Percentiles rank a stretch among this genome's conserved stretches.
Conservation (phyloP, 2,797 vertebrate genomes). For the Sebastes itinus region DNA sequence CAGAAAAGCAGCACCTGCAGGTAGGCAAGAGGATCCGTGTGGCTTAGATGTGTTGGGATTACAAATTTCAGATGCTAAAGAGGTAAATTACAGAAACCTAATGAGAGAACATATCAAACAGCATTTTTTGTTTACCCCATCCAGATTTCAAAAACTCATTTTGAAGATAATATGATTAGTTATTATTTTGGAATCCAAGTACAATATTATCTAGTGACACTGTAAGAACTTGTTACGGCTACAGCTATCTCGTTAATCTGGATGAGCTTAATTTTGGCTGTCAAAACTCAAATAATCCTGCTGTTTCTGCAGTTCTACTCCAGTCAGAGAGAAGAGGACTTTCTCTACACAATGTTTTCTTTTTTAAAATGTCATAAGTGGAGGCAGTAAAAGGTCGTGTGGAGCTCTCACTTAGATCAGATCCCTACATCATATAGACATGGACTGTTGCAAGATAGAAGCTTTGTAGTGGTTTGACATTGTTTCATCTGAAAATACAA, state of each 20-base stretch:
- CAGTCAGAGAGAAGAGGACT: background rate
- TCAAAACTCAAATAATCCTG: slow-evolving; percentile 6
- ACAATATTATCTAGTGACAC: background rate
- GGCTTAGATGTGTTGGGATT: background rate
- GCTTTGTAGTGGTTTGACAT: background rate
- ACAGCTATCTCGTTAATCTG: background rate
- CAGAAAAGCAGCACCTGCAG: slow-evolving; percentile 99
- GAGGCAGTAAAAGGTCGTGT: background rate
- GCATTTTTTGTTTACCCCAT: background rate
- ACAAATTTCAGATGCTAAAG: background rate
- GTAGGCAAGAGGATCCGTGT: slow-evolving; percentile 72
- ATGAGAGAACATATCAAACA: background rate
- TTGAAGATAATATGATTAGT: background rate
- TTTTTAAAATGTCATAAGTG: slow-evolving; percentile 11
- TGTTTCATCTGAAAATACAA: background rate
- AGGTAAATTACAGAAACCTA: background rate
- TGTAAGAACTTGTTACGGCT: background rate
- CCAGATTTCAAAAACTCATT: background rate
- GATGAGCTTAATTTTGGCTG: slow-evolving; percentile 2
- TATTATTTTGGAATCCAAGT: background rate
- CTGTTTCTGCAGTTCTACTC: background rate
- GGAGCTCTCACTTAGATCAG: background rate
- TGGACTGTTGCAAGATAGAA: background rate
- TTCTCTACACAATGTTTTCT: background rate
- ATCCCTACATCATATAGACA: background rate